phyloP scores from a whole-genome alignment of 2,888 invertebrate genomes.

The Pasiphila rectangulata region DNA sequence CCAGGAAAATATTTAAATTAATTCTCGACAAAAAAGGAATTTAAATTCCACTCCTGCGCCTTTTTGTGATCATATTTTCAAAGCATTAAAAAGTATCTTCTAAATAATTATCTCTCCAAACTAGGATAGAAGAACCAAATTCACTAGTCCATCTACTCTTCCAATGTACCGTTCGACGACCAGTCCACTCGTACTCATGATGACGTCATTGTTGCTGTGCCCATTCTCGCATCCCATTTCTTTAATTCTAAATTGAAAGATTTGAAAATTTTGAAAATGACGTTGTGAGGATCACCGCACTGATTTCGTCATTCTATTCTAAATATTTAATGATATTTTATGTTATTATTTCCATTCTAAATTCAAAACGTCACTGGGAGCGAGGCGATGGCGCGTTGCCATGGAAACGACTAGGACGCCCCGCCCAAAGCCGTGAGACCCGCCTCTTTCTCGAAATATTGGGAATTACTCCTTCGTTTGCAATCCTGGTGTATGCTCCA shows the following conservation, averaged over 20 bases:
- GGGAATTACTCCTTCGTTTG: slow-evolving; percentile 55
- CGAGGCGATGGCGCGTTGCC: slow-evolving; percentile 60
- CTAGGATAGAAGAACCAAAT: no score
- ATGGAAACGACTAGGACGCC: slow-evolving; percentile 68
- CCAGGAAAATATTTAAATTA: no score
- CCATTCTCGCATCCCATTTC: slow-evolving; percentile 5
- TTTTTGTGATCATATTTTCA: no score
- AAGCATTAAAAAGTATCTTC: no score
- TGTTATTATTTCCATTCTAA: no score
- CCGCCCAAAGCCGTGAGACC: slow-evolving; percentile 58
- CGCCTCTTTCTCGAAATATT: slow-evolving; percentile 52
- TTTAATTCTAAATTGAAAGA: slow-evolving; percentile 11
- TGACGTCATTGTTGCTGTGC: slow-evolving; percentile 16
- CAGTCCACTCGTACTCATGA: slow-evolving; percentile 2
- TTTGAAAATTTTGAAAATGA: slow-evolving; percentile 23
- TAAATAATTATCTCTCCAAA: no score
- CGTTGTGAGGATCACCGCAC: slow-evolving; percentile 26
- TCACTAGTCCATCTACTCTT: not conserved
- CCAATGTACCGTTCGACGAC: slow-evolving; percentile 12
- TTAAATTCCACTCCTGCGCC: no score
- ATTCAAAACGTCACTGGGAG: slow-evolving; percentile 36
- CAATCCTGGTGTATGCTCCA: slow-evolving; percentile 54
- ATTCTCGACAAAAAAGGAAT: no score
- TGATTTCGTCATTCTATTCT: no score
- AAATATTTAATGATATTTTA: no score